Evolutionary conservation across 2,888 invertebrate species (phyloP).

Genomic region (Drosophila kokeensis): DNA sequence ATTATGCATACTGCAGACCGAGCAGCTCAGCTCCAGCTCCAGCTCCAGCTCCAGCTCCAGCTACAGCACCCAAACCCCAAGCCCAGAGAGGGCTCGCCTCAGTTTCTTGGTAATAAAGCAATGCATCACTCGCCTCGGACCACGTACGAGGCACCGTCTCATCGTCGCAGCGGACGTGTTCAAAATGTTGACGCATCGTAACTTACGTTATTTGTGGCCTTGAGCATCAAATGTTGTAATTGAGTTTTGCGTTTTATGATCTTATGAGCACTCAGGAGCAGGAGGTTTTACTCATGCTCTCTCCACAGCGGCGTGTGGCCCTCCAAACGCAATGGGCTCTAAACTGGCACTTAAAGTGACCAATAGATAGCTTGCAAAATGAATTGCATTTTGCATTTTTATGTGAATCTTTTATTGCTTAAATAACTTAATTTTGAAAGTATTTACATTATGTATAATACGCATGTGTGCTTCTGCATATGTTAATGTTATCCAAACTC

Average conservation of each 20-base stretch:
- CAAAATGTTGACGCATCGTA: constrained; percentile 79
- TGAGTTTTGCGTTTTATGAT: constrained; percentile 79
- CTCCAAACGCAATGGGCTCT: constrained; percentile 33
- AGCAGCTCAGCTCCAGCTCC: constrained; percentile 3
- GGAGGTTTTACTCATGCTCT: constrained; percentile 64
- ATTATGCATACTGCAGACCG: constrained; percentile 72
- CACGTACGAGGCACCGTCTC: constrained; percentile 20
- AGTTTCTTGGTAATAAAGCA: constrained; percentile 78
- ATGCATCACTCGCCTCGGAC: constrained; percentile 70
- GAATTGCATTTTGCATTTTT: constrained; percentile 52
- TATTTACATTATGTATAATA: neutral
- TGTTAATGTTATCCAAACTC: neutral
- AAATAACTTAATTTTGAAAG: constrained; percentile 19
- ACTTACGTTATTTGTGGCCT: constrained; percentile 79
- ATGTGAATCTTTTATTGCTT: constrained; percentile 24
- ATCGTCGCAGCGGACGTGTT: constrained; percentile 25
- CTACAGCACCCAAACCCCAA: neutral
- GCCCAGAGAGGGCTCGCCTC: constrained; percentile 30
- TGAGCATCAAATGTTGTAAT: constrained; percentile 79
- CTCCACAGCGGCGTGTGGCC: constrained; percentile 45
- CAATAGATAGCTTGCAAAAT: constrained; percentile 43
- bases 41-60: neutral
- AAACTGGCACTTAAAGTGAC: constrained; percentile 52
- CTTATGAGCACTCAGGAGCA: constrained; percentile 43
- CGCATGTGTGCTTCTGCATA: neutral